Evolutionary conservation across 2,797 vertebrate species (phyloP), one percentile per base, ranked within the genome.

Genomic region (Sebastes taczanowskii): DNA sequence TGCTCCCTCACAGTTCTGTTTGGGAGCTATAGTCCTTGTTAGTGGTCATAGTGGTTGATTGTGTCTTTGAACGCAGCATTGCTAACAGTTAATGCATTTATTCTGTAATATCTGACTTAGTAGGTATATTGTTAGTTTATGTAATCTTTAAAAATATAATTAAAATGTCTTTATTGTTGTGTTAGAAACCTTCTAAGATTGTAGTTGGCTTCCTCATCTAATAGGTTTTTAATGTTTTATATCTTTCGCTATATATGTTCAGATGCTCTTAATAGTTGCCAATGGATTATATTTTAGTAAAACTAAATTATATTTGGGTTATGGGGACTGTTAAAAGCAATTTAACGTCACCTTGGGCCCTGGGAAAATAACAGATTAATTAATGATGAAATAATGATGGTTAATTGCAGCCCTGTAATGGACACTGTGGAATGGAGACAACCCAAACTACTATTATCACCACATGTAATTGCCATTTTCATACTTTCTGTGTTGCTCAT

Each of bases 401-500:
- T 71, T 25, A 35, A 16, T 23, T 74, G 11, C 29, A 80, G 4
- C 5, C 5, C n/a, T 58, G 25, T 74, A 52, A 78, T 71, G 4
- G 7, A 18, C 1, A 58, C 7, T 27, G 4, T 59, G 27, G n/a
- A 38, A 60, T 30, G 20, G 10, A 82, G 56, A 71, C 11, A 71
- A 38, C 11, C 22, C 27, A 77, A 78, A 84, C 70, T 38, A 70
- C 77, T 85, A 60, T 80, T 23, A 23, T 23, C 22, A 69, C 68
- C 29, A 30, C 68, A 70, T 75, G 30, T 82, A 75, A 72, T 75
- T 67, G 27, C 16, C 18, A 71, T 62, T 74, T 18, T 34, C 55
- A 59, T 63, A 20, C 13, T 64, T 7, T 49, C 20, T 74, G 59
- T 76, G 73, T 34, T 27, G 35, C 29, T 27, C 20, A 59, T 46